Conservation (phyloP, 1,140 invertebrate species). For the Diachasma alloeum region DNA sequence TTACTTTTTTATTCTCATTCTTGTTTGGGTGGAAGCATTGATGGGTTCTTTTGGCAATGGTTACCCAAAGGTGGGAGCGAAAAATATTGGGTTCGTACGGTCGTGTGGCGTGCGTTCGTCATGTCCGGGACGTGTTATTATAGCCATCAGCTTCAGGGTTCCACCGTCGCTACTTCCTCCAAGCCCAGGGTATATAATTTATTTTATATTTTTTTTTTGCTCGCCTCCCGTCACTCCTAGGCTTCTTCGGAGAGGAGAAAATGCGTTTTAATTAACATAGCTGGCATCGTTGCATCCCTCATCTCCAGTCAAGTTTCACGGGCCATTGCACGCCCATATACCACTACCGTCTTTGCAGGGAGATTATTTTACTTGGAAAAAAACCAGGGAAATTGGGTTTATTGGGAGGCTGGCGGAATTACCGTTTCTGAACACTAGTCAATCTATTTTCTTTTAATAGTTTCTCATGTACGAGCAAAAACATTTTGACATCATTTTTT, state of each 20-base stretch:
- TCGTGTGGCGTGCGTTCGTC: conserved; percentile 42
- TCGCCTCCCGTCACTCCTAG: conserved; percentile 27
- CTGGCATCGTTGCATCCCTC: conserved; percentile 48
- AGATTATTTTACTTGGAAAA: neutral
- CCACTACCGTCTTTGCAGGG: neutral
- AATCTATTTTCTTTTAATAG: no score
- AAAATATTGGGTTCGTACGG: conserved; percentile 25
- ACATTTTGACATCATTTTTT: no score
- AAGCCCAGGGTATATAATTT: conserved; percentile 3
- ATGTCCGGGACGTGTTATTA: conserved; percentile 51
- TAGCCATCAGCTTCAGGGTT: conserved; percentile 36
- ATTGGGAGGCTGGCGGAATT: no score
- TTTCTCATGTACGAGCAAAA: no score
- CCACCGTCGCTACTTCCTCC: conserved; percentile 12
- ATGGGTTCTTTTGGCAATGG: conserved; percentile 4
- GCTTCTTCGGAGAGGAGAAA: conserved; percentile 7
- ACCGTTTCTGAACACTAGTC: no score
- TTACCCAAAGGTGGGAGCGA: neutral
- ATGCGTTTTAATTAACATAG: conserved; percentile 56
- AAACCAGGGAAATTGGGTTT: neutral
- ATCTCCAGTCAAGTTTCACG: conserved; percentile 45
- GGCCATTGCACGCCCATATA: conserved; percentile 40
- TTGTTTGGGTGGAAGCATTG: neutral
- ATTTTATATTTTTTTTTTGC: conserved; percentile 34
- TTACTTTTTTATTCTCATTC: neutral